Conservation (phyloP, 1,140 invertebrate species). For the Pseudomyrmex flavicornis region DNA sequence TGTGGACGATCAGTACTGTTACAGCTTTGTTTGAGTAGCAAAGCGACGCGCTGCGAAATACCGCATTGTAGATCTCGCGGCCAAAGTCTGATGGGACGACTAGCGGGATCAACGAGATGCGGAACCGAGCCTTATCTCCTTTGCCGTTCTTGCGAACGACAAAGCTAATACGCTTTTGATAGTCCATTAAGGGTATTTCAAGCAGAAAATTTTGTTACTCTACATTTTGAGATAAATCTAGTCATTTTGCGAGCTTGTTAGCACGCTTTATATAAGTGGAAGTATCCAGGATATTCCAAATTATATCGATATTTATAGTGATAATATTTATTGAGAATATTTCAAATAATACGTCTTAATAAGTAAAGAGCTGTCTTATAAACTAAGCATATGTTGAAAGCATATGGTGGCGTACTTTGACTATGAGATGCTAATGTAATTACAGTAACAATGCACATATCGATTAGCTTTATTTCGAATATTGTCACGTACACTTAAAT, state of each 20-base stretch:
- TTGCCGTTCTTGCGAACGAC: conserved; percentile 10
- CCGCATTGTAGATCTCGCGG: neutral
- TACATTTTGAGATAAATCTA: conserved; percentile 24
- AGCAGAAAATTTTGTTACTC: conserved; percentile 59
- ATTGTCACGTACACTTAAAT: conserved; percentile 28
- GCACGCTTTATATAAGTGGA: neutral
- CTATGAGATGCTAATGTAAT: conserved; percentile 18
- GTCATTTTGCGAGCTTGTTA: conserved; percentile 51
- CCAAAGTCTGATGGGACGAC: conserved; percentile 18
- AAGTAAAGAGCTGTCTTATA: neutral
- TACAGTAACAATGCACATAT: neutral
- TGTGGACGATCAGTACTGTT: conserved; percentile 21
- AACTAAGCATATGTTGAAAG: neutral
- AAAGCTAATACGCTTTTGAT: conserved; percentile 48
- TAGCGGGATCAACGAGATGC: neutral
- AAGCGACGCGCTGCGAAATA: neutral
- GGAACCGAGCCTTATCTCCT: conserved; percentile 4
- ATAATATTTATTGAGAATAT: neutral
- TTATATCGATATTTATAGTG: neutral
- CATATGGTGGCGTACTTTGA: too few relatives aligned
- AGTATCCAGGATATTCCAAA: conserved; percentile 1
- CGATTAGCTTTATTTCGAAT: conserved; percentile 44
- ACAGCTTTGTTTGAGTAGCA: conserved; percentile 35
- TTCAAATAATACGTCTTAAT: too few relatives aligned
- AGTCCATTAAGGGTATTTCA: conserved; percentile 50